phyloP scores from a whole-genome alignment of 1,140 invertebrate species.

The Coptotermes formosanus region DNA sequence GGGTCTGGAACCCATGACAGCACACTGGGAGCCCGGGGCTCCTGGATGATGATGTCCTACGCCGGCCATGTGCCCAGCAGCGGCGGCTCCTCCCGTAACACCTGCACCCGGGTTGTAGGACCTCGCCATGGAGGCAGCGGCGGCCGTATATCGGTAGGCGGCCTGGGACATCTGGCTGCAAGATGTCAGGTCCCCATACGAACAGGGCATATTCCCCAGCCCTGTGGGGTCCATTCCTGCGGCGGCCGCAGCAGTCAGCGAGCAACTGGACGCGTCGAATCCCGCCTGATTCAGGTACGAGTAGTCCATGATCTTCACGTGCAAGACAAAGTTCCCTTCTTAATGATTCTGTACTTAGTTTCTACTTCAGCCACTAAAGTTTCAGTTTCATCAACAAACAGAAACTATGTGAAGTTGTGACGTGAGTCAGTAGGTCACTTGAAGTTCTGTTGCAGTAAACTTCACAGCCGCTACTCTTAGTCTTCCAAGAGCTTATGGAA shows the following conservation, averaged over 20 bases:
- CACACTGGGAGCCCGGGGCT: constrained; percentile 53
- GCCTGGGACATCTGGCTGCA: constrained; percentile 84
- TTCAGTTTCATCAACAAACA: background rate
- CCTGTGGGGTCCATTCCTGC: constrained; percentile 60
- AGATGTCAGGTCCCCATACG: constrained; percentile 79
- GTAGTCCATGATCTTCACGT: constrained; percentile 59
- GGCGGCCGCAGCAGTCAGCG: constrained; percentile 57
- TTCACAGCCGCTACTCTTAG: too few relatives aligned
- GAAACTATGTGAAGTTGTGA: background rate
- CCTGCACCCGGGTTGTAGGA: constrained; percentile 48
- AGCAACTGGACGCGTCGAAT: constrained; percentile 64
- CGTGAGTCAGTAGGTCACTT: background rate
- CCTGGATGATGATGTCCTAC: constrained; percentile 50
- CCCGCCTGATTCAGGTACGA: constrained; percentile 70
- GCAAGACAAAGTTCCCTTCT: background rate
- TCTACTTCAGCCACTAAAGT: background rate
- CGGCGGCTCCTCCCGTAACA: constrained; percentile 44
- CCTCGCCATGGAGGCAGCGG: constrained; percentile 54
- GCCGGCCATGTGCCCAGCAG: constrained; percentile 41
- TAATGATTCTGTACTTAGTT: background rate
- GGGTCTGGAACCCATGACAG: constrained; percentile 57
- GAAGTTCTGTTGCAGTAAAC: too few relatives aligned
- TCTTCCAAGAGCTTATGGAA: too few relatives aligned
- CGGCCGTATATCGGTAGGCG: constrained; percentile 67
- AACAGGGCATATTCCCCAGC: constrained; percentile 67